These are phyloP conservation scores for Diploscapter pachys DNA, from an alignment of 1,140 invertebrate species.

Conservation along the genomic window DNA sequence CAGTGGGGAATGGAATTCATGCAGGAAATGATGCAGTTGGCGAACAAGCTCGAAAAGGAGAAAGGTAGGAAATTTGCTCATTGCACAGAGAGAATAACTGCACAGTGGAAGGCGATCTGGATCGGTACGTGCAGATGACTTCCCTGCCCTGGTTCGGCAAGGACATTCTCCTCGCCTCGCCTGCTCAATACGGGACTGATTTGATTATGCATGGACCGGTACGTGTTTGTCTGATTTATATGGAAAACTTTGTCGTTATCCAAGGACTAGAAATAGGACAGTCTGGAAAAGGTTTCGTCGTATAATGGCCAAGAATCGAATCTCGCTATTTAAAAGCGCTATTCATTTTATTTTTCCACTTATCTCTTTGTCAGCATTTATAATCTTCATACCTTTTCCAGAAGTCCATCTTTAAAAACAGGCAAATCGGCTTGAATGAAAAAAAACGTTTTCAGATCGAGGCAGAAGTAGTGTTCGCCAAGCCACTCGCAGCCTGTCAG, in stretches of 20 bases:
- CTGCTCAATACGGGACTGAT: slow-evolving; percentile 31
- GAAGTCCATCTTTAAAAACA: slow-evolving; percentile 75
- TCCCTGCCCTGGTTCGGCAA: slow-evolving; percentile 16
- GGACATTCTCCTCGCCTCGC: slow-evolving; percentile 25
- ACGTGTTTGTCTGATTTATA: neutral
- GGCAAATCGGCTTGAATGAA: slow-evolving; percentile 31
- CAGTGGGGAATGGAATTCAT: slow-evolving; percentile 90
- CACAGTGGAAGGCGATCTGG: neutral
- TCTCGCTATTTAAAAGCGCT: neutral
- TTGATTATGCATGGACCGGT: neutral
- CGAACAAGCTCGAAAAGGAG: slow-evolving; percentile 37
- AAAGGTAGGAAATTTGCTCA: slow-evolving; percentile 11
- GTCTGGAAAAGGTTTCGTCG: no score
- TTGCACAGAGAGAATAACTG: neutral
- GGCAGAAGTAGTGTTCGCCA: slow-evolving; percentile 68
- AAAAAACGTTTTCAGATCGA: slow-evolving; percentile 40
- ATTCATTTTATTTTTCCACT: neutral
- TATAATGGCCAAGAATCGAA: neutral
- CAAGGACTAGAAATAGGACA: no score
- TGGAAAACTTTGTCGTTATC: neutral
- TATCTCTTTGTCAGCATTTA: neutral
- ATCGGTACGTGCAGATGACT: slow-evolving; percentile 14
- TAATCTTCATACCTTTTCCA: slow-evolving; percentile 64
- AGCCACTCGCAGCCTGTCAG: slow-evolving; percentile 71
- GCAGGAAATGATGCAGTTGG: slow-evolving; percentile 83